Percentiles rank a stretch among this genome's conserved stretches.
These are phyloP conservation scores for Melanophora roralis DNA, from an alignment of 2,888 invertebrate species.

Conservation along the genomic window DNA sequence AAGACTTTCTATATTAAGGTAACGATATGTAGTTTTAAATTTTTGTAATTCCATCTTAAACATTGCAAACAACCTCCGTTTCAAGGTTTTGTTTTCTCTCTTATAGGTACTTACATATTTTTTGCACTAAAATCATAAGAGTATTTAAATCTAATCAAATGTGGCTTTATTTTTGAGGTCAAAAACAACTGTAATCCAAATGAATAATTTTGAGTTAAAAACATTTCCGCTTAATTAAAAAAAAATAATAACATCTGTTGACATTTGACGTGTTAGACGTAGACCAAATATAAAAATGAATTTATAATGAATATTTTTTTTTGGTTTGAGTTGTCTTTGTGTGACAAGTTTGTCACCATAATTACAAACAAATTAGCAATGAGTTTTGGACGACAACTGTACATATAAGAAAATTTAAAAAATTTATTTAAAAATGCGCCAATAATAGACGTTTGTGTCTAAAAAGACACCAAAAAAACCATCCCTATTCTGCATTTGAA, in stretches of 20 bases:
- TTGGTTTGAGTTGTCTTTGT: neutral
- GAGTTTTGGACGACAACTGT: constrained; percentile 8
- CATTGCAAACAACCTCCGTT: too few species aligned
- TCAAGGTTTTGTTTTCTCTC: too few species aligned
- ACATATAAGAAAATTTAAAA: constrained; percentile 4
- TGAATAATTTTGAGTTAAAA: neutral
- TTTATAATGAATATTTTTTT: neutral
- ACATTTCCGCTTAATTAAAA: constrained; percentile 53
- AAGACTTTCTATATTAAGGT: too few species aligned
- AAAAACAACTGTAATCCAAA: neutral
- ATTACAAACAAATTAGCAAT: constrained; percentile 15
- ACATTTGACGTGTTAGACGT: constrained; percentile 27
- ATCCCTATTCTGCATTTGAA: too few species aligned
- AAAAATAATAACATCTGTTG: constrained; percentile 32
- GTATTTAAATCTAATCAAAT: too few species aligned
- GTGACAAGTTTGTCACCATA: constrained; percentile 1
- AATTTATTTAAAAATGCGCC: neutral
- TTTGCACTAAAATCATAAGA: too few species aligned
- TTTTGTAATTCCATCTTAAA: too few species aligned
- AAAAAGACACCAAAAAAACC: too few species aligned
- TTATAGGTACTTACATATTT: too few species aligned
- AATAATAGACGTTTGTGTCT: too few species aligned
- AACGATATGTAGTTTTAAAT: too few species aligned
- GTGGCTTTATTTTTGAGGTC: too few species aligned
- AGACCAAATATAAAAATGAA: neutral